These are phyloP conservation scores for Philopotamus ludificatus DNA, from an alignment of 1,140 invertebrate genomes.

Conservation along the genomic window DNA sequence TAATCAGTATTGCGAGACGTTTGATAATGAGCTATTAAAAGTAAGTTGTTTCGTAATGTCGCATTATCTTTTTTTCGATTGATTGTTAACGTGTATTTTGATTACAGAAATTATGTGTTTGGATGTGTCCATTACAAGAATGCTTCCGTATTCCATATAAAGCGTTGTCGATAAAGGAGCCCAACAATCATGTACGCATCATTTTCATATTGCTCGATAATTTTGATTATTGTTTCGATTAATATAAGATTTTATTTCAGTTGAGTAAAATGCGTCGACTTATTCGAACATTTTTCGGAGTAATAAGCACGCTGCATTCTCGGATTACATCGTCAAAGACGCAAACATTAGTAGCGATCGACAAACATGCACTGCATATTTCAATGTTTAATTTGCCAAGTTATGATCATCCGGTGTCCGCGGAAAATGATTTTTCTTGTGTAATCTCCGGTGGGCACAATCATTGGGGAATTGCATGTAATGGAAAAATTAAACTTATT, in stretches of 20 bases:
- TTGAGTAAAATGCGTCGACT: slow-evolving; percentile 37
- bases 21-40: slow-evolving; percentile 34
- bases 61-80: not conserved
- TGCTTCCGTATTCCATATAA: slow-evolving; percentile 33
- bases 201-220: no score
- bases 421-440: no score
- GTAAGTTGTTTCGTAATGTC: no score
- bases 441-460: slow-evolving; percentile 30
- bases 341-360: slow-evolving; percentile 10
- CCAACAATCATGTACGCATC: slow-evolving; percentile 35
- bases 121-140: slow-evolving; percentile 40
- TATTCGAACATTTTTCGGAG: slow-evolving; percentile 37
- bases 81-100: not conserved
- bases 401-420: no score
- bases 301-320: slow-evolving; percentile 33
- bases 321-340: slow-evolving; percentile 15
- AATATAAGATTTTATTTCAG: no score
- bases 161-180: slow-evolving; percentile 31
- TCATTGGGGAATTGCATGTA: slow-evolving; percentile 29
- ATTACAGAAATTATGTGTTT: slow-evolving; percentile 35
- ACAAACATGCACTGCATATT: no score
- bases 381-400: no score
- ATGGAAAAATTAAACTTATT: slow-evolving; percentile 27
- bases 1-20: slow-evolving; percentile 36
- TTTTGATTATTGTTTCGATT: no score